phyloP scores from a whole-genome alignment of 1,140 invertebrate species.

The Drosophila grimshawi region DNA sequence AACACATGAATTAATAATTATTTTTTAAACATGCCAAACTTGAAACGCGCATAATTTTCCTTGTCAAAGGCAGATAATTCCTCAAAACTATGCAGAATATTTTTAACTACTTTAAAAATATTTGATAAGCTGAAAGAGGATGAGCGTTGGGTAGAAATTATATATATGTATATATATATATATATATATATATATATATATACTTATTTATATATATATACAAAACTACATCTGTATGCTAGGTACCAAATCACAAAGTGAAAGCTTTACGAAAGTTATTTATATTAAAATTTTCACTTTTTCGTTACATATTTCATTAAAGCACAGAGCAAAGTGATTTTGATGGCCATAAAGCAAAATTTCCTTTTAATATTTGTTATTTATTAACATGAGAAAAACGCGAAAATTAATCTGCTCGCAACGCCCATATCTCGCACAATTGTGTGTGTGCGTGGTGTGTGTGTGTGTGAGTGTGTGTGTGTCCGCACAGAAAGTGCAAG shows the following conservation, averaged over 20 bases:
- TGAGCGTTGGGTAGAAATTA: not conserved
- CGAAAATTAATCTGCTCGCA: constrained; percentile 56
- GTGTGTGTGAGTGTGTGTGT: constrained; percentile 1
- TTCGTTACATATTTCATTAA: constrained; percentile 53
- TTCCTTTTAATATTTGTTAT: constrained; percentile 64
- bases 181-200: not conserved
- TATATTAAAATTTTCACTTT: constrained; percentile 73
- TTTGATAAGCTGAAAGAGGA: constrained; percentile 18
- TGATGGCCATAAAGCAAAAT: constrained; percentile 58
- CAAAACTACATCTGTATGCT: not conserved
- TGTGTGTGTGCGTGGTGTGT: not conserved
- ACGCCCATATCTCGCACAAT: not conserved
- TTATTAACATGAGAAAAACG: constrained; percentile 58
- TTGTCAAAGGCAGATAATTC: constrained; percentile 25
- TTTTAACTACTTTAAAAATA: constrained; percentile 58
- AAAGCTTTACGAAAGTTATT: constrained; percentile 63
- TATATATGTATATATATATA: not conserved
- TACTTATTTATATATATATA: not conserved
- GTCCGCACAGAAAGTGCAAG: constrained; percentile 28
- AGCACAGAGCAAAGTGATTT: constrained; percentile 43
- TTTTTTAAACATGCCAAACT: constrained; percentile 37
- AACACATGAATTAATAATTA: constrained; percentile 58
- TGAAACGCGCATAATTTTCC: constrained; percentile 43
- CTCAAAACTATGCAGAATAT: constrained; percentile 54
- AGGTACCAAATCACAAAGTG: constrained; percentile 46